A percentile compares a stretch with the other conserved stretches of the same genome.
Conservation (phyloP, 2,113 vertebrate species). For the Brienomyrus longianalis region DNA sequence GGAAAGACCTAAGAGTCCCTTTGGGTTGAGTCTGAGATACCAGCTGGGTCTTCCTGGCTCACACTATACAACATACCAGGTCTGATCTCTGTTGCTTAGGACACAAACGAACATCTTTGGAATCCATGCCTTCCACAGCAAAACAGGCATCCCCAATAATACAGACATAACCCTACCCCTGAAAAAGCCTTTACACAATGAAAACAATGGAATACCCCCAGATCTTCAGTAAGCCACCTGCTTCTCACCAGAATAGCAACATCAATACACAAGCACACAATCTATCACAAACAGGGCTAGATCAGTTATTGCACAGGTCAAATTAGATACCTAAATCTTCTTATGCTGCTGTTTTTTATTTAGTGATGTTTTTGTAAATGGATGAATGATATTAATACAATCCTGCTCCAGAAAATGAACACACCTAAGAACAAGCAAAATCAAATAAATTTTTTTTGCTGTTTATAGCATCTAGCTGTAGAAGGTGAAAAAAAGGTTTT, state of each 20-base stretch:
- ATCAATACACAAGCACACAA: not conserved
- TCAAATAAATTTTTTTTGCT: not conserved
- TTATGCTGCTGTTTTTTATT: not conserved
- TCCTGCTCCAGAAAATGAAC: not conserved
- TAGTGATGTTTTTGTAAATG: not conserved
- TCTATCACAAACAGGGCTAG: not conserved
- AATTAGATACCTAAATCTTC: not conserved
- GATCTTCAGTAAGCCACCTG: not conserved
- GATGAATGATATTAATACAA: not conserved
- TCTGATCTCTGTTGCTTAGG: not conserved
- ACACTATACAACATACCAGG: not conserved
- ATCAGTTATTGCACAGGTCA: not conserved
- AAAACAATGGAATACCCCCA: not conserved
- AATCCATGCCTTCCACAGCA: not conserved
- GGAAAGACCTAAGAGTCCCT: not conserved
- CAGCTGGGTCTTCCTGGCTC: not conserved
- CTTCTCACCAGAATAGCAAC: not conserved
- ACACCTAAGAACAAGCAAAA: not conserved
- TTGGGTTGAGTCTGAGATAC: not conserved
- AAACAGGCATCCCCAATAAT: not conserved
- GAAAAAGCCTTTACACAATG: not conserved
- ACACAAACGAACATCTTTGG: not conserved
- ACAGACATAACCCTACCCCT: not conserved
- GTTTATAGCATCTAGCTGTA: not conserved
- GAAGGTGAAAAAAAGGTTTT: not conserved